A percentile compares a stretch with the other conserved stretches of the same genome.
Conservation (phyloP, 2,113 vertebrate genomes). For the Chamaetylas fuelleborni region DNA sequence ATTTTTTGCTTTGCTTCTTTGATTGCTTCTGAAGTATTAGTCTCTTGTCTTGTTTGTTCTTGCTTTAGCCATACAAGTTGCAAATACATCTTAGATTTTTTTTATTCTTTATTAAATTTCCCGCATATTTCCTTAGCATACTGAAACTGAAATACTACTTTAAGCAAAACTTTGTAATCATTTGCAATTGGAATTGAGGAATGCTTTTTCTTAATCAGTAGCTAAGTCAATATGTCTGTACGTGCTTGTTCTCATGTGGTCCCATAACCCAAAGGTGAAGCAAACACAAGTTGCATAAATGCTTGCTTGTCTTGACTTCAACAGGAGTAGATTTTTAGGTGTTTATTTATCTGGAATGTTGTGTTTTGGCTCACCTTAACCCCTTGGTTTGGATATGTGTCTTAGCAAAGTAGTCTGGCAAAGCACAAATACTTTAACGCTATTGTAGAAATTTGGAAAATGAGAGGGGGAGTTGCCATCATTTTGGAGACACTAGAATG, state of each 20-base stretch:
- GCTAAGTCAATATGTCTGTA: conserved; percentile 27
- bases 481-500: rapidly evolving
- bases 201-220: conserved; percentile 20
- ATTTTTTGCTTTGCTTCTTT: not conserved
- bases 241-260: conserved; percentile 56
- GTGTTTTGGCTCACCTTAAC: conserved; percentile 46
- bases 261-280: conserved; percentile 54
- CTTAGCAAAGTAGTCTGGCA: not conserved
- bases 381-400: not conserved
- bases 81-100: not conserved
- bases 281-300: conserved; percentile 65
- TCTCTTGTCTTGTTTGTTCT: not conserved
- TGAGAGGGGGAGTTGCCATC: rapidly evolving
- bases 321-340: conserved; percentile 2
- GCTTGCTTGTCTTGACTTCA: conserved; percentile 43
- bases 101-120: not conserved
- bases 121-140: not conserved
- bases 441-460: not conserved
- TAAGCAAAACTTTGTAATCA: not conserved
- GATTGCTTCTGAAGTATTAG: not conserved
- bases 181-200: not conserved
- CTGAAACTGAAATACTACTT: not conserved
- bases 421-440: conserved; percentile 16
- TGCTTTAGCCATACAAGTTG: not conserved
- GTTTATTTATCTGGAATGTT: conserved; percentile 53